Conservation (phyloP, 2,888 invertebrate genomes). For the Hirtodrosophila cameraria region DNA sequence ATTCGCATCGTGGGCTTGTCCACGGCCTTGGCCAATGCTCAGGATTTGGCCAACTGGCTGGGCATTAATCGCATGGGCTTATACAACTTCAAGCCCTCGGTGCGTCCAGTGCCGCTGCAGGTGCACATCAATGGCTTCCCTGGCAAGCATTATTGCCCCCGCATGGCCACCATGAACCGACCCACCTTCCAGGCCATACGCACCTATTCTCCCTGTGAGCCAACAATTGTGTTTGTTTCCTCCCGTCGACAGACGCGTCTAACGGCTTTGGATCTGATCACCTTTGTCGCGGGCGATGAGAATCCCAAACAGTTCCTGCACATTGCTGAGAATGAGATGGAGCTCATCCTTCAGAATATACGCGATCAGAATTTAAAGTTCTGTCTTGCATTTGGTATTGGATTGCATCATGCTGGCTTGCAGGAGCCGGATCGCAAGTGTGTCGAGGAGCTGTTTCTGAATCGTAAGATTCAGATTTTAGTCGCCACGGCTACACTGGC, state of each 20-base stretch:
- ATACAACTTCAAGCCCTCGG: slow-evolving; percentile 98
- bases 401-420: slow-evolving; percentile 98
- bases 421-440: slow-evolving; percentile 95
- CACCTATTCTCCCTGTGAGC: slow-evolving; percentile 95
- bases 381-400: slow-evolving; percentile 98
- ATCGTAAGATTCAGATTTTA: slow-evolving; percentile 97
- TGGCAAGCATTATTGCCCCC: slow-evolving; percentile 98
- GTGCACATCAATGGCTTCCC: slow-evolving; percentile 97
- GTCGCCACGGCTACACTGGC: slow-evolving; percentile 98
- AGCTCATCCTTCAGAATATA: slow-evolving; percentile 89
- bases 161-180: slow-evolving; percentile 99
- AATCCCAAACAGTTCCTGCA: slow-evolving; percentile 98
- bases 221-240: slow-evolving; percentile 97
- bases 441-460: slow-evolving; percentile 96
- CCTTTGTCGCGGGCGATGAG: slow-evolving; percentile 94
- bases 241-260: slow-evolving; percentile 98
- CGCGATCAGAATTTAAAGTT: slow-evolving; percentile 96
- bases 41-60: slow-evolving; percentile 98
- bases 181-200: slow-evolving; percentile 98
- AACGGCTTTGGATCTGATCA: slow-evolving; percentile 97
- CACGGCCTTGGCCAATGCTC: slow-evolving; percentile 98
- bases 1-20: slow-evolving; percentile 97
- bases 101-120: slow-evolving; percentile 97
- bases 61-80: slow-evolving; percentile 94
- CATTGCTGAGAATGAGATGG: slow-evolving; percentile 93